Base-by-base conservation (phyloP, 2,888 invertebrate genomes). In the Dromius quadrimaculatus region DNA sequence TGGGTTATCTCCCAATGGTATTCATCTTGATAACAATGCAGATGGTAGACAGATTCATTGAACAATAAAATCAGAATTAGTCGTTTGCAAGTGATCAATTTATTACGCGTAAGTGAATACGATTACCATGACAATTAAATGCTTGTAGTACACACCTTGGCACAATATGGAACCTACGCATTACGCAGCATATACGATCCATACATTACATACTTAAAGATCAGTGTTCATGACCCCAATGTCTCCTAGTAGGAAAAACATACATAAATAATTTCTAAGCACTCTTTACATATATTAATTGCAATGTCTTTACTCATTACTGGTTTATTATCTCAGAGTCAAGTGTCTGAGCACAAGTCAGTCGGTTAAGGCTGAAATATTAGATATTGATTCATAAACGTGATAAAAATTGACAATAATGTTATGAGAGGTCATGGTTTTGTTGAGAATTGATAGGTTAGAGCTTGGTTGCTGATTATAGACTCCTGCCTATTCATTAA, bases 21-120 rank as follows among this genome's bases (percentile, higher is more conserved):
- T n/a, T n/a, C n/a, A n/a, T n/a, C n/a, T n/a, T n/a, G n/a, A n/a
- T n/a, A n/a, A n/a, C n/a, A n/a, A n/a, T n/a, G 47, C 47, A 50
- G 47, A 50, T 50, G 4, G 23, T n/a, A 23, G 47, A 50, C 23
- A 50, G 23, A 9, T n/a, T n/a, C n/a, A n/a, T n/a, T n/a, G n/a
- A n/a, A n/a, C n/a, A n/a, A 22, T 8, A 22, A 47, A 11, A 54
- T 13, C 23, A 28, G 28, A 54, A 54, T 28, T 28, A 54, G 23
- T 15, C 15, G 15, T 9, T 13, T 28, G 28, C 50, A 28, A 23
- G 28, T 54, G 50, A 54, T 54, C 50, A 54, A 54, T 54, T 54
- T 54, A 28, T 54, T 54, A 54, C 28, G 50, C 50, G 28, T 54
- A 54, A 54, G 50, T 54, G 50, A 54, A 54, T 54, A 54, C 50